Evolutionary conservation across 2,797 vertebrate genomes (phyloP).

Genomic region (Galagoides demidoff): DNA sequence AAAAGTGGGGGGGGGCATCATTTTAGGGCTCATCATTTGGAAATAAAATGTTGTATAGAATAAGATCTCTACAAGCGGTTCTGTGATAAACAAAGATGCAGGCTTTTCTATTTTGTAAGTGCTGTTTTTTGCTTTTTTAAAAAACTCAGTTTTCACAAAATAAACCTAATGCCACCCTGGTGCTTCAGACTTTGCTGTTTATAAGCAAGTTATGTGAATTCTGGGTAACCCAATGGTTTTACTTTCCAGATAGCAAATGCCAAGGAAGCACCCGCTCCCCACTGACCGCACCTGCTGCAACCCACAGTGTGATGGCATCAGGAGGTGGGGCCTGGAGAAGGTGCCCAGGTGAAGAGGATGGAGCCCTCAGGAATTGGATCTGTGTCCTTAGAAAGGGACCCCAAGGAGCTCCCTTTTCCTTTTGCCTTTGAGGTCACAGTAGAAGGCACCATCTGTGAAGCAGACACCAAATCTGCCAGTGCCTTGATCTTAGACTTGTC

Average conservation of each 20-base stretch:
- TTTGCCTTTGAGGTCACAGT: no score
- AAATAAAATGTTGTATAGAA: background rate
- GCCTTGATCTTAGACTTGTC: background rate
- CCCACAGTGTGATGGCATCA: no score
- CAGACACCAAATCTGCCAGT: no score
- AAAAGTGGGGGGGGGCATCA: no score
- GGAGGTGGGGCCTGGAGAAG: no score
- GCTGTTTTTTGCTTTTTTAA: background rate
- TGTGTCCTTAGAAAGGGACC: background rate
- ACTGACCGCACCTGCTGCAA: rapidly evolving
- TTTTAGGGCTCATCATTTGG: background rate
- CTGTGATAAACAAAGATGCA: rapidly evolving
- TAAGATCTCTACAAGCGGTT: no score
- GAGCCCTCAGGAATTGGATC: background rate
- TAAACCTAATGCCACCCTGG: background rate
- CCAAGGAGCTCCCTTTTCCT: background rate
- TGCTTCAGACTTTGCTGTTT: background rate
- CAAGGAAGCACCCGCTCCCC: background rate
- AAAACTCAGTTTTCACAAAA: background rate
- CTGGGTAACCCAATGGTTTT: constrained; percentile 11
- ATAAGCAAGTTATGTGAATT: background rate
- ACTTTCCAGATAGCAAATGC: background rate
- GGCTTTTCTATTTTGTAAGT: background rate
- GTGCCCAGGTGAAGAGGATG: background rate
- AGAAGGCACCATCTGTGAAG: background rate